phyloP scores from a whole-genome alignment of 2,113 vertebrate species.

The Ameiurus melas region DNA sequence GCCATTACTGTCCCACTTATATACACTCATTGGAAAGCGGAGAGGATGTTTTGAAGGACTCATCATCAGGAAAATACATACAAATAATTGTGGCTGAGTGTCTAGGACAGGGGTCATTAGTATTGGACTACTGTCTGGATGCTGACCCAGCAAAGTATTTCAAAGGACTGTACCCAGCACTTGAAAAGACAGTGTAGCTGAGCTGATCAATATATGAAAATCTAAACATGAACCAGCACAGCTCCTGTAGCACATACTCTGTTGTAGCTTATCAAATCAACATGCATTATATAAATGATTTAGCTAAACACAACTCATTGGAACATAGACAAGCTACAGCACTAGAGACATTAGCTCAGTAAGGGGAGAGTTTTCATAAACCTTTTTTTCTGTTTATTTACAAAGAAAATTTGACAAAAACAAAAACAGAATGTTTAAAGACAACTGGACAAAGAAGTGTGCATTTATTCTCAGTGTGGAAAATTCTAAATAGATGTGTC shows the following conservation, averaged over 20 bases:
- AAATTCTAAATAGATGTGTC: neutral
- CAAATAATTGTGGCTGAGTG: neutral
- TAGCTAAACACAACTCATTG: neutral
- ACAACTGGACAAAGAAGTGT: neutral
- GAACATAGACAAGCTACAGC: too few relatives aligned
- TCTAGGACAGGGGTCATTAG: neutral
- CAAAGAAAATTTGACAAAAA: neutral
- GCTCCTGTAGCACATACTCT: neutral
- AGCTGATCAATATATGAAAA: neutral
- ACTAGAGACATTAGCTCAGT: neutral
- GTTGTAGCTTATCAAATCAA: neutral
- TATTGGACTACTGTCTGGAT: neutral
- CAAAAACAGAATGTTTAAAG: neutral
- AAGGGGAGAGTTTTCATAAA: neutral
- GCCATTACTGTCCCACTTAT: neutral
- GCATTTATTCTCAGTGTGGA: neutral
- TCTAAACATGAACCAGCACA: neutral
- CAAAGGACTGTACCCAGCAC: neutral
- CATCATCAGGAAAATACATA: neutral
- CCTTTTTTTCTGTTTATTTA: neutral
- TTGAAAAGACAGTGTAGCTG: neutral
- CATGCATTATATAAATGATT: neutral
- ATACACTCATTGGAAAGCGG: neutral
- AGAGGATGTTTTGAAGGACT: neutral
- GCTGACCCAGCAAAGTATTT: neutral